Evolutionary conservation across 2,113 vertebrate genomes (phyloP).

Genomic region (Abramis brama): DNA sequence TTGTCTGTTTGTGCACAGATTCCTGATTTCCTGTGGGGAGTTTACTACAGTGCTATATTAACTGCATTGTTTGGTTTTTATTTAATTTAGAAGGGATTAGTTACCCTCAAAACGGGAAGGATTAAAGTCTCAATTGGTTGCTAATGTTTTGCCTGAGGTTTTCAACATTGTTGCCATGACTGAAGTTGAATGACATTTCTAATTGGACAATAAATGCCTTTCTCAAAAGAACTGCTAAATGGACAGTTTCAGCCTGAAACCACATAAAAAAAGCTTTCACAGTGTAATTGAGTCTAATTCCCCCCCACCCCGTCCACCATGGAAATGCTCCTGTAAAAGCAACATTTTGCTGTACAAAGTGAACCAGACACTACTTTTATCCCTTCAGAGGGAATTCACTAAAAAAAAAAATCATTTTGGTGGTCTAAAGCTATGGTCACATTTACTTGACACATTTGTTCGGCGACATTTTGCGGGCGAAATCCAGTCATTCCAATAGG

Average conservation of each 20-base stretch:
- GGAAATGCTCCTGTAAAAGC: conserved; percentile 4
- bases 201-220: conserved; percentile 65
- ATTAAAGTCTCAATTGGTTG: conserved; percentile 57
- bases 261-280: conserved; percentile 8
- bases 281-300: background rate
- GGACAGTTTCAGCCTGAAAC: background rate
- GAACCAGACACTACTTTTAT: background rate
- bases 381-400: background rate
- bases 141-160: conserved; percentile 49
- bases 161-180: conserved; percentile 54
- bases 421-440: background rate
- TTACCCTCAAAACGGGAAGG: conserved; percentile 54
- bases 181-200: conserved; percentile 63
- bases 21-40: conserved; percentile 43
- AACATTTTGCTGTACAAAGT: background rate
- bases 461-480: background rate
- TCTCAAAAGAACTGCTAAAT: conserved; percentile 30
- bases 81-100: conserved; percentile 63
- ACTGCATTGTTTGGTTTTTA: conserved; percentile 56
- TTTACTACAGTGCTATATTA: conserved; percentile 50
- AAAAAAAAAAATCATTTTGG: background rate
- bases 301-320: background rate
- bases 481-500: background rate
- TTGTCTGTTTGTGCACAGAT: conserved; percentile 10
- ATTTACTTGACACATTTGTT: background rate